Base-by-base conservation (phyloP, 2,888 invertebrate genomes). In the Megamerina dolium region DNA sequence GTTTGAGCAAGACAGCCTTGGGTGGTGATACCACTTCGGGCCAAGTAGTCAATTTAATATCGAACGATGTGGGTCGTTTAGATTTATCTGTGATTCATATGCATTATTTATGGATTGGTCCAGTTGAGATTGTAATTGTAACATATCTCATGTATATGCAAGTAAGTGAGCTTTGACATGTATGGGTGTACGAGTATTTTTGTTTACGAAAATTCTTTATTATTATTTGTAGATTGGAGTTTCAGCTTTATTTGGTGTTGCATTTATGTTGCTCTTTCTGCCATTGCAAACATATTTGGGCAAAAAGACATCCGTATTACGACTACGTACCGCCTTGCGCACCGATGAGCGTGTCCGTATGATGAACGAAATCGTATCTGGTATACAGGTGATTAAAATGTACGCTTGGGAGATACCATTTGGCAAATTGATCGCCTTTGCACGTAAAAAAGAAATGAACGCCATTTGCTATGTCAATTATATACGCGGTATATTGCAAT, bases 331-430 rank as follows among this genome's bases (percentile, higher is more conserved):
- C 0, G 93, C 94, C 0, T 70, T 83, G 13, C 77, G 87, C 48
- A 93, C 93, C 0, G 95, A 95, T 68, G 87, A 90, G 64, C 77
- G 95, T 37, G 87, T 95, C 5, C 79, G 90, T 3, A 75, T 93
- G 36, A 94, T 94, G 83, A 91, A 87, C 61, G 95, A 95, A 73
- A 83, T 89, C 32, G 81, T 94, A 20, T 81, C 82, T 56, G 93
- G 91, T 2, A 87, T 91, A 64, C 82, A 91, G 72, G 90, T 94
- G 0, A 88, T 95, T 52, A 95, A 95, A 74, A 93, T 95, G 92
- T 95, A 93, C 61, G 87, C 92, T 0, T 95, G 94, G 87, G 95
- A 95, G 65, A 81, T 81, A 57, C 87, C 92, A 0, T 94, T 95
- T 63, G 80, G 83, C 17, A 78, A 80, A 52, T 77, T 92, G 48